These are phyloP conservation scores for Diaperis boleti DNA, from an alignment of 2,888 invertebrate species.

Conservation along the genomic window DNA sequence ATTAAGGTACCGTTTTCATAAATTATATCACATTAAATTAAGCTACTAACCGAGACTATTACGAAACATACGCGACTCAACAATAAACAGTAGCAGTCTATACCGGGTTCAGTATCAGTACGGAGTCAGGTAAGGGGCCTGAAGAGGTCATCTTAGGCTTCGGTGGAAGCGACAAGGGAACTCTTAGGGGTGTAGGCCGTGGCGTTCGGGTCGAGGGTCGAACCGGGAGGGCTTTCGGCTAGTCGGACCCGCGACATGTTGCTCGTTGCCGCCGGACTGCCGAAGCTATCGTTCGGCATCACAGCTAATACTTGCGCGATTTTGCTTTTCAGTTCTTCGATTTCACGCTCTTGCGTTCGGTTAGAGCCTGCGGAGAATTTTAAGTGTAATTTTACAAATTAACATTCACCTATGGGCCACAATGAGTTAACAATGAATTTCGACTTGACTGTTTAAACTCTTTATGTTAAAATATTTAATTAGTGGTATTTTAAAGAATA, in stretches of 20 bases:
- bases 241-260: constrained; percentile 73
- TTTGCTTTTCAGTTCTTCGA: constrained; percentile 89
- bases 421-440: too few relatives aligned
- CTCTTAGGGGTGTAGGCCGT: constrained; percentile 90
- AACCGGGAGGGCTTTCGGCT: constrained; percentile 66
- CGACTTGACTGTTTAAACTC: too few relatives aligned
- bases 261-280: constrained; percentile 65
- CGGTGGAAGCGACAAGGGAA: constrained; percentile 72
- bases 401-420: too few relatives aligned
- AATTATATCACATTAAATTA: constrained; percentile 64
- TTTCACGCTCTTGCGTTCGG: constrained; percentile 89
- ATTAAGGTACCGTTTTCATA: constrained; percentile 58
- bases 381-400: too few relatives aligned
- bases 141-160: constrained; percentile 64
- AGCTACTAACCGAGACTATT: constrained; percentile 59
- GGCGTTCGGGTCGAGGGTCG: constrained; percentile 87
- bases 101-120: constrained; percentile 41
- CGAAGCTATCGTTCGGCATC: constrained; percentile 82
- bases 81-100: constrained; percentile 49
- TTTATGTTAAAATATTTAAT: too few relatives aligned
- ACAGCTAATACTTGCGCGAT: constrained; percentile 95
- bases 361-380: constrained; percentile 81
- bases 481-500: too few relatives aligned
- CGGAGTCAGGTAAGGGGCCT: constrained; percentile 26
- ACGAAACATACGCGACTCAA: constrained; percentile 49